Percentiles rank a stretch among this genome's conserved stretches.
phyloP scores from a whole-genome alignment of 2,888 invertebrate species.

The Andrena praecox region DNA sequence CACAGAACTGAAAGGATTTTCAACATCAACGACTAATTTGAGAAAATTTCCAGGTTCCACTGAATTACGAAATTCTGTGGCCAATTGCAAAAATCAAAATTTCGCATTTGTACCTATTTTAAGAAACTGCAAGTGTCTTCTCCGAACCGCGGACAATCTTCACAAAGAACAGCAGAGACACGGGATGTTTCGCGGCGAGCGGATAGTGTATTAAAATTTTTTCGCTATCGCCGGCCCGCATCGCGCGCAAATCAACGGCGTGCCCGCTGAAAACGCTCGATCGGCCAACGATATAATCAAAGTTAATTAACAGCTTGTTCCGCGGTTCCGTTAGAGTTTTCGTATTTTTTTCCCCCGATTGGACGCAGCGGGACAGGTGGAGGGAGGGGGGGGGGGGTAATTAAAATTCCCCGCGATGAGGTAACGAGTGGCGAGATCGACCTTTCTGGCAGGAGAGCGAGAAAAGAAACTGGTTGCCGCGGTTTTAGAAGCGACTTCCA shows the following conservation, averaged over 20 bases:
- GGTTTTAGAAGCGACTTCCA: conserved; percentile 50
- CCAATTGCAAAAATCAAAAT: too few relatives aligned
- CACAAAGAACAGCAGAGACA: background rate
- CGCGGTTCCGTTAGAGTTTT: conserved; percentile 25
- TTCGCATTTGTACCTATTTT: too few relatives aligned
- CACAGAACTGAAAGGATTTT: too few relatives aligned
- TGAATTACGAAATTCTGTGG: too few relatives aligned
- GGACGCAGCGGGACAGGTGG: background rate
- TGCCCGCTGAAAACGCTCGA: background rate
- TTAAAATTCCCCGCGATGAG: conserved; percentile 43
- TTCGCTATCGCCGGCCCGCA: background rate
- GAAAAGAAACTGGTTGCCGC: conserved; percentile 22
- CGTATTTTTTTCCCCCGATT: conserved; percentile 12
- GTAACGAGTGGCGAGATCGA: conserved; percentile 40
- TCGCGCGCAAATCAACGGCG: background rate
- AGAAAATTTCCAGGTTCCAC: too few relatives aligned
- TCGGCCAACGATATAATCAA: conserved; percentile 3
- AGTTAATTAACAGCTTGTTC: conserved; percentile 17
- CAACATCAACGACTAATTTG: too few relatives aligned
- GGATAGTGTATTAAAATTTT: background rate
- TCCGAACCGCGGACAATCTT: background rate
- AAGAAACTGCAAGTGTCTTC: too few relatives aligned
- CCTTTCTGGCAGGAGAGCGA: conserved; percentile 21
- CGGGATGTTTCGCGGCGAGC: background rate
- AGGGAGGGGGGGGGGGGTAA: background rate